These are phyloP conservation scores for Lepilemur septentrionalis DNA, from an alignment of 2,797 vertebrate species.

Conservation along the genomic window DNA sequence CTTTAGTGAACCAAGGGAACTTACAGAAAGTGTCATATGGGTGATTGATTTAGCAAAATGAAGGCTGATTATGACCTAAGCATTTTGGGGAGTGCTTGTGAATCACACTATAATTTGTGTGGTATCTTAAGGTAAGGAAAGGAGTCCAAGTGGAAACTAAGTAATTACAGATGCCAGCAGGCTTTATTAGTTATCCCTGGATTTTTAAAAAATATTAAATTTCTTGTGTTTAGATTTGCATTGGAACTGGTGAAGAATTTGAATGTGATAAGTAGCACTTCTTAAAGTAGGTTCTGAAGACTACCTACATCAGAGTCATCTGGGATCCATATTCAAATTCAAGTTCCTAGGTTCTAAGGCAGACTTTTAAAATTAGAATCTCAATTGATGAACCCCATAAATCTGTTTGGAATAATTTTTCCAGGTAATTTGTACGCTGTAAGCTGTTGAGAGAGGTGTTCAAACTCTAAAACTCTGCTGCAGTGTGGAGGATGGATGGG, in stretches of 20 bases:
- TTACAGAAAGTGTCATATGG: not conserved
- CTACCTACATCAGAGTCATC: not conserved
- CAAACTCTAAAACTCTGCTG: not conserved
- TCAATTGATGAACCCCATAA: not conserved
- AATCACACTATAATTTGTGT: not conserved
- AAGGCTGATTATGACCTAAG: not conserved
- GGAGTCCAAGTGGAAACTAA: not conserved
- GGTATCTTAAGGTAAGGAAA: not conserved
- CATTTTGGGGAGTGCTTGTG: not conserved
- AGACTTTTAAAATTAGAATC: not conserved
- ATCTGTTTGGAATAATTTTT: not conserved
- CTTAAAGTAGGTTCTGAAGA: not conserved
- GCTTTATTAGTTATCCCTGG: not conserved
- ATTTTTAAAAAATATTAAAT: not conserved
- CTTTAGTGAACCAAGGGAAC: not conserved
- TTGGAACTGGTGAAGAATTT: not conserved
- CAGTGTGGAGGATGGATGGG: not conserved
- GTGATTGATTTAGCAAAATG: not conserved
- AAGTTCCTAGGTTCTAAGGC: not conserved
- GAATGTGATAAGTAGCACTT: not conserved
- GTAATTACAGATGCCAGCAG: not conserved
- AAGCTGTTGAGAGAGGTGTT: not conserved
- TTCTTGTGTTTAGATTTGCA: not conserved
- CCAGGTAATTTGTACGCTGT: not conserved
- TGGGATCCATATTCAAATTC: not conserved